phyloP scores from a whole-genome alignment of 2,888 invertebrate genomes.

The Nephrotoma appendiculata region DNA sequence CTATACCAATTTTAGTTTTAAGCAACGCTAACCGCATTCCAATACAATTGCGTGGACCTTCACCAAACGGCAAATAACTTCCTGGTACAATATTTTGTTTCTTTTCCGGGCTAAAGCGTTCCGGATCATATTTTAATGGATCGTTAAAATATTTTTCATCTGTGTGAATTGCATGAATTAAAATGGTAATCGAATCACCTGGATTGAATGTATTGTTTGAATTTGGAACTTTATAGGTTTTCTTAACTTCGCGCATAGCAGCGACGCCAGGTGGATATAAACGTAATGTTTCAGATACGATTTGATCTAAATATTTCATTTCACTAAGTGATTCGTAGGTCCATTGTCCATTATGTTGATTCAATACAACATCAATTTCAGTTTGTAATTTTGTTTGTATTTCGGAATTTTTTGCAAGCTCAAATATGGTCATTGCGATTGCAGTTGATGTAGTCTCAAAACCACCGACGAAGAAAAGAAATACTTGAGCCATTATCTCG shows the following conservation, averaged over 20 bases:
- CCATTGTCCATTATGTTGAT: conserved; percentile 22
- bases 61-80: not conserved
- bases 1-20: not conserved
- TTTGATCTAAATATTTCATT: conserved; percentile 31
- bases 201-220: not conserved
- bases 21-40: not conserved
- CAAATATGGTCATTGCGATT: conserved; percentile 26
- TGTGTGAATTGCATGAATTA: not conserved
- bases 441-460: conserved; percentile 34
- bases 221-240: not conserved
- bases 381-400: conserved; percentile 26
- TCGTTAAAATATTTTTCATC: not conserved
- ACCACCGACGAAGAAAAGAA: conserved; percentile 34
- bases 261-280: not conserved
- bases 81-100: not conserved
- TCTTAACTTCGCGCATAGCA: not conserved
- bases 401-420: conserved; percentile 27
- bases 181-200: not conserved
- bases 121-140: not conserved
- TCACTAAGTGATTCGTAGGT: conserved; percentile 29
- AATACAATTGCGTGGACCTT: not conserved
- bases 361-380: conserved; percentile 24
- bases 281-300: conserved; percentile 15
- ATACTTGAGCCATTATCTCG: conserved; percentile 29
- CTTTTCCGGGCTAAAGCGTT: not conserved